Conservation (phyloP, 2,888 invertebrate species). For the Oxycera nigricornis region DNA sequence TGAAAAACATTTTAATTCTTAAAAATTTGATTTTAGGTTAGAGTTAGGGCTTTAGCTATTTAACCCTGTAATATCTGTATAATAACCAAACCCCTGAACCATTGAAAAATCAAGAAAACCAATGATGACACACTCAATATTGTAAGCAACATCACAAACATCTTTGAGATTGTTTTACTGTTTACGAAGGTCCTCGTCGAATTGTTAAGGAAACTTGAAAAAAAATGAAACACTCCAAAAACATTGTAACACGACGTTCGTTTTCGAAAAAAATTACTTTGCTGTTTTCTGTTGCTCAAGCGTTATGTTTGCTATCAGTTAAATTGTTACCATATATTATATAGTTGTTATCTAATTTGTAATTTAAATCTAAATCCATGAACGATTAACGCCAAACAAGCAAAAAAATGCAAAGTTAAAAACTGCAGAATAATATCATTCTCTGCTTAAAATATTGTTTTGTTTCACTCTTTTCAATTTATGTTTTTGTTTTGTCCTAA, state of each 20-base stretch:
- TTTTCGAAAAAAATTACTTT: slow-evolving; percentile 1
- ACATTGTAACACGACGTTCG: background rate
- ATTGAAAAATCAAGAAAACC: background rate
- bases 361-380: too few species aligned
- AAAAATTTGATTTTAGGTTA: too few species aligned
- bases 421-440: slow-evolving; percentile 9
- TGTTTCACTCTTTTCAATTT: slow-evolving; percentile 35
- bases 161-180: too few species aligned
- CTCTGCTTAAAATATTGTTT: slow-evolving; percentile 30
- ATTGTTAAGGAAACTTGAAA: background rate
- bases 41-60: background rate
- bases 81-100: background rate
- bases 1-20: too few species aligned
- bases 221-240: background rate
- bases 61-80: background rate
- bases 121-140: slow-evolving; percentile 12
- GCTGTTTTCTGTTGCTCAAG: background rate
- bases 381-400: background rate
- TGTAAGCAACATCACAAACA: too few species aligned
- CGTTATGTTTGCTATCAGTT: slow-evolving; percentile 12
- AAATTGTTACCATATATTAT: background rate
- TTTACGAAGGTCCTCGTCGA: background rate
- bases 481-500: too few species aligned
- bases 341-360: slow-evolving; percentile 16
- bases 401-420: background rate